Conservation (phyloP, 2,113 vertebrate genomes). For the Geothlypis trichas region DNA sequence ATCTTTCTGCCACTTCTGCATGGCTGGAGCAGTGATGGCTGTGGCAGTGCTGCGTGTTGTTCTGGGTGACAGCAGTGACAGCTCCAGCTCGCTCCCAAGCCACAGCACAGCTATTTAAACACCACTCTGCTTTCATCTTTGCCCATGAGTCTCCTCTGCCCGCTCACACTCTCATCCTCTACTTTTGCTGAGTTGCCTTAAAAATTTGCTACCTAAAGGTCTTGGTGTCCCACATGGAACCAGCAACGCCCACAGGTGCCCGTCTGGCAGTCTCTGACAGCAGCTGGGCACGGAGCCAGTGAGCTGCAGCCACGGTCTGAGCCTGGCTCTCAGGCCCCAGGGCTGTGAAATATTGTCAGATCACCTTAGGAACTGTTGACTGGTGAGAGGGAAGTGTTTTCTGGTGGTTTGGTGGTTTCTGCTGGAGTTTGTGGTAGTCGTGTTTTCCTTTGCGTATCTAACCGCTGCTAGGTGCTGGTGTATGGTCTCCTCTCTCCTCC, state of each 20-base stretch:
- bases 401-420: neutral
- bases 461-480: accelerated
- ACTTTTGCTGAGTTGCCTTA: neutral
- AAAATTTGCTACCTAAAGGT: neutral
- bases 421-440: neutral
- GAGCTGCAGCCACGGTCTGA: accelerated
- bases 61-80: neutral
- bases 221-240: accelerated
- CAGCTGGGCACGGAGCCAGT: accelerated
- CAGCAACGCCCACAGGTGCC: neutral
- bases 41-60: neutral
- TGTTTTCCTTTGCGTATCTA: neutral
- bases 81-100: neutral
- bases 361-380: neutral
- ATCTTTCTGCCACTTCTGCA: neutral
- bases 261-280: neutral
- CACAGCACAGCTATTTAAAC: neutral
- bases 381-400: neutral
- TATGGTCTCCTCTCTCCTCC: neutral
- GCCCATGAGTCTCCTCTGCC: neutral
- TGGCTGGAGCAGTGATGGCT: neutral
- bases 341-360: neutral
- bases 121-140: neutral
- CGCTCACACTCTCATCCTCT: neutral
- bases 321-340: neutral